Percentiles rank a stretch among this genome's conserved stretches.
phyloP scores from a whole-genome alignment of 2,113 vertebrate genomes.

The Etia nguti region DNA sequence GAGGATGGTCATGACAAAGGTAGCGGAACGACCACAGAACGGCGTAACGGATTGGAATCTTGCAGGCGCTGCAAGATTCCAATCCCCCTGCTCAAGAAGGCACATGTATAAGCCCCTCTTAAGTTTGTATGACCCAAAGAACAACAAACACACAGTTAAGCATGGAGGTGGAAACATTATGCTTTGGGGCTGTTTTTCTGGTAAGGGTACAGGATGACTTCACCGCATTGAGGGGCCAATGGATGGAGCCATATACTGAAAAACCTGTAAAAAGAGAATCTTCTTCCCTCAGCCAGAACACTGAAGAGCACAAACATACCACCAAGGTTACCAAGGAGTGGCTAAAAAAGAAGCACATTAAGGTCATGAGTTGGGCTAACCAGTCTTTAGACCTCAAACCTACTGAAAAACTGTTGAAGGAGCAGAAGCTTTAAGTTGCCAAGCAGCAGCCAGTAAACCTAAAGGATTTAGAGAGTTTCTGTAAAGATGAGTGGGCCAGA shows the following conservation, averaged over 20 bases:
- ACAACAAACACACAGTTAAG: neutral
- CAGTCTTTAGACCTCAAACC: neutral
- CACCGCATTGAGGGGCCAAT: neutral
- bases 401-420: neutral
- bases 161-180: neutral
- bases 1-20: neutral
- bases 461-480: neutral
- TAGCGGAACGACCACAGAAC: neutral
- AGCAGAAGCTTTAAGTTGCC: neutral
- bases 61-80: neutral
- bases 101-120: neutral
- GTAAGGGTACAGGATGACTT: neutral
- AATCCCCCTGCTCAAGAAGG: neutral
- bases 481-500: neutral
- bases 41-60: neutral
- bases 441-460: neutral
- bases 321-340: neutral
- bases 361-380: neutral
- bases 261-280: neutral
- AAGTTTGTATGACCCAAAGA: neutral
- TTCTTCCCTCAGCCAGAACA: neutral
- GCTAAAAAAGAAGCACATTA: neutral
- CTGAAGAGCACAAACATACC: neutral
- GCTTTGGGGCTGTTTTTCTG: neutral
- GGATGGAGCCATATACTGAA: too few relatives aligned